Evolutionary conservation across 2,888 invertebrate genomes (phyloP).

Genomic region (Drosophila lacicola): DNA sequence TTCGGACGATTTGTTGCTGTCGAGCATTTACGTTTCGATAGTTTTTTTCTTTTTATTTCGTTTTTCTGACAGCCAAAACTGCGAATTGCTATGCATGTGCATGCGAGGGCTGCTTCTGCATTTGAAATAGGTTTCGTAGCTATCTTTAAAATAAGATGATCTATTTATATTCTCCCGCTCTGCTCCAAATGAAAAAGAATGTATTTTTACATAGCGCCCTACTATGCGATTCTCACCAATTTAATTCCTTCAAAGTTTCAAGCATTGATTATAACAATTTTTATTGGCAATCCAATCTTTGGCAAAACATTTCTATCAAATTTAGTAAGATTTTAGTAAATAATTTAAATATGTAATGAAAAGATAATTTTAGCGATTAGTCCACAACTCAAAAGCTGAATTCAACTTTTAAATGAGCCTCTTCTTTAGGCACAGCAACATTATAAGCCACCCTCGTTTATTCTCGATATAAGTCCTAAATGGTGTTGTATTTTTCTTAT

Average conservation of each 20-base stretch:
- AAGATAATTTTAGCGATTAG: neutral
- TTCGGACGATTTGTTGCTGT: slow-evolving; percentile 70
- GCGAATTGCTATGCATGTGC: slow-evolving; percentile 36
- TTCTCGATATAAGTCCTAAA: slow-evolving; percentile 8
- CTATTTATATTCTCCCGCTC: too few species aligned
- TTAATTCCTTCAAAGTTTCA: too few species aligned
- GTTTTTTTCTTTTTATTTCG: slow-evolving; percentile 51
- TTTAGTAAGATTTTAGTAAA: too few species aligned
- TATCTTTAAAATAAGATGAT: too few species aligned
- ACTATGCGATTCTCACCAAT: too few species aligned
- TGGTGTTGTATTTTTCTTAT: slow-evolving; percentile 35
- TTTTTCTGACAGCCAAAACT: slow-evolving; percentile 64
- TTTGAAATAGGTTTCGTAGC: neutral
- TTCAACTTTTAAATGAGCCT: neutral
- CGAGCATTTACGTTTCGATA: slow-evolving; percentile 61
- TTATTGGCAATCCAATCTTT: too few species aligned
- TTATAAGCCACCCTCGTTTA: slow-evolving; percentile 19
- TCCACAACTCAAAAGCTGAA: neutral
- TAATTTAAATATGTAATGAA: too few species aligned
- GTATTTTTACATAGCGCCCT: too few species aligned
- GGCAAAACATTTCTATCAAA: too few species aligned
- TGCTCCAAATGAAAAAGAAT: too few species aligned
- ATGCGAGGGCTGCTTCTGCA: slow-evolving; percentile 29
- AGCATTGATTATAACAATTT: too few species aligned
- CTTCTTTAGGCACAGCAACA: neutral